Evolutionary conservation across 2,888 invertebrate genomes (phyloP).

Genomic region (Drosophila pegasa): DNA sequence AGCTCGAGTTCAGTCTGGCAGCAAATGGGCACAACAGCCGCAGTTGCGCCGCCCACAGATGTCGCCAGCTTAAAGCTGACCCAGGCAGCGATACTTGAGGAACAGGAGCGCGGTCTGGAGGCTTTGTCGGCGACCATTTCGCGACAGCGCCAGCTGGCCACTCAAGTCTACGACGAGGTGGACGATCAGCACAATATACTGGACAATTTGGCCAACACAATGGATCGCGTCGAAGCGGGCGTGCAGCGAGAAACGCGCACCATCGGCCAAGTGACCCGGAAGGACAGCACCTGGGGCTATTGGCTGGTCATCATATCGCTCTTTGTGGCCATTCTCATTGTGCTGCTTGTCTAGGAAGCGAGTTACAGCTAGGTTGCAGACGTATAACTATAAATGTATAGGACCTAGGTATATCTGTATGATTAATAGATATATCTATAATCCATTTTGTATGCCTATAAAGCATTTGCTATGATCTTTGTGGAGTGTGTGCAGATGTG

Average conservation of each 20-base stretch:
- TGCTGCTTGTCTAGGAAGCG: constrained; percentile 83
- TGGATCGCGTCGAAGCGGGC: constrained; percentile 89
- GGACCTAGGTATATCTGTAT: constrained; percentile 3
- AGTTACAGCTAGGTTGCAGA: constrained; percentile 1
- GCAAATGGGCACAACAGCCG: constrained; percentile 40
- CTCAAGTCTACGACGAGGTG: constrained; percentile 91
- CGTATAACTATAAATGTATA: neutral
- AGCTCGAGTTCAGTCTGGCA: constrained; percentile 50
- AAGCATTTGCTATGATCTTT: constrained; percentile 8
- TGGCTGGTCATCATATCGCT: constrained; percentile 90
- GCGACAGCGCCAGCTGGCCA: constrained; percentile 91
- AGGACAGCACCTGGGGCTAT: constrained; percentile 90
- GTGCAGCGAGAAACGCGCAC: constrained; percentile 89
- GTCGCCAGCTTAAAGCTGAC: constrained; percentile 86
- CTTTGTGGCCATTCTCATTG: constrained; percentile 88
- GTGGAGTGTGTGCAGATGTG: neutral
- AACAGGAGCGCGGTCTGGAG: constrained; percentile 92
- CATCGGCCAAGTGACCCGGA: constrained; percentile 88
- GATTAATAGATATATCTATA: constrained; percentile 2
- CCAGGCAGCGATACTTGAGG: constrained; percentile 88
- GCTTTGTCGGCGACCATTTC: constrained; percentile 90
- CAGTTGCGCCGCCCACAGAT: constrained; percentile 83
- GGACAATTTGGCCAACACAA: constrained; percentile 90
- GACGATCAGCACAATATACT: constrained; percentile 92
- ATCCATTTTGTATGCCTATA: constrained; percentile 10